Conservation (phyloP, 2,888 invertebrate species). For the Ennomos erosarius region DNA sequence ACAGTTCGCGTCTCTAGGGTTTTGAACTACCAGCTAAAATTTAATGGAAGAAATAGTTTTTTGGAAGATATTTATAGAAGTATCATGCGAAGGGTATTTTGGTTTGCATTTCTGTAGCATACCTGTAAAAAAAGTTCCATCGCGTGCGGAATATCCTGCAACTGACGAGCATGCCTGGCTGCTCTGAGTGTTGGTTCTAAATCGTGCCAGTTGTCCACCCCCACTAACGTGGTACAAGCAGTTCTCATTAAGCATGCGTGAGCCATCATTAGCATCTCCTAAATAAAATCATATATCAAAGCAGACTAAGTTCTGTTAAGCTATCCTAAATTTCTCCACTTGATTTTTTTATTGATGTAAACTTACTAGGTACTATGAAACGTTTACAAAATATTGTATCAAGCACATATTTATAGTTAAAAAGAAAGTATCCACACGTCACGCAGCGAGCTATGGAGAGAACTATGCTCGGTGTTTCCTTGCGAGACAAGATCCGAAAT, state of each 20-base stretch:
- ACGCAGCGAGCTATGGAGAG: too few relatives aligned
- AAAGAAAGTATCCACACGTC: too few relatives aligned
- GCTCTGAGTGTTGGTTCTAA: slow-evolving; percentile 56
- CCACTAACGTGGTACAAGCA: slow-evolving; percentile 53
- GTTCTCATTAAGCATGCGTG: slow-evolving; percentile 67
- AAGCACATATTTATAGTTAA: too few relatives aligned
- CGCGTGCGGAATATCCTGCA: slow-evolving; percentile 69
- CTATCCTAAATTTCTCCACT: too few relatives aligned
- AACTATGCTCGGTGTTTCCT: too few relatives aligned
- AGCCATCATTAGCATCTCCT: slow-evolving; percentile 74
- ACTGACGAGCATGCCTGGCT: slow-evolving; percentile 71
- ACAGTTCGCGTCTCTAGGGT: slow-evolving; percentile 52
- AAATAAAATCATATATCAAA: slow-evolving; percentile 2
- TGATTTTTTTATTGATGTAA: too few relatives aligned
- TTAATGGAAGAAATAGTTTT: neutral
- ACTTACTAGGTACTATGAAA: too few relatives aligned
- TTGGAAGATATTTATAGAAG: too few relatives aligned
- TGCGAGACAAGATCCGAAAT: too few relatives aligned
- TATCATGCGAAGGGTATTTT: too few relatives aligned
- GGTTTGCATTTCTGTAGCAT: neutral
- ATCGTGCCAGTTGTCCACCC: slow-evolving; percentile 36
- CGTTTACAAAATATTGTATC: too few relatives aligned
- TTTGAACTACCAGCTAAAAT: slow-evolving; percentile 54
- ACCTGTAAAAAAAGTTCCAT: slow-evolving; percentile 69
- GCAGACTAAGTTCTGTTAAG: too few relatives aligned